A percentile compares a stretch with the other conserved stretches of the same genome.
These are phyloP conservation scores for Dryomyza anilis DNA, from an alignment of 2,888 invertebrate species.

Conservation along the genomic window DNA sequence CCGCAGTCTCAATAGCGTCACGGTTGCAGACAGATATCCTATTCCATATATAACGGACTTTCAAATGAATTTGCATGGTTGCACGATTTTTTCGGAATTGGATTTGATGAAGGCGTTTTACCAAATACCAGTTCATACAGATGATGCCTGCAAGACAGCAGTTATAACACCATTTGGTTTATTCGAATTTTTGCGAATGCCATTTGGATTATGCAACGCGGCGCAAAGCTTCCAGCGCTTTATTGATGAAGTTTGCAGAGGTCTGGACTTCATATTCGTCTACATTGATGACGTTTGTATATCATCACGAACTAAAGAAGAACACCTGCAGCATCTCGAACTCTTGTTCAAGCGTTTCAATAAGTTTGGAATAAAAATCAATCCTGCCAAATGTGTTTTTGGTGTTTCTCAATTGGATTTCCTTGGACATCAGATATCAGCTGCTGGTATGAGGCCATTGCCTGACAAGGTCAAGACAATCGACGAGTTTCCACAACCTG, in stretches of 20 bases:
- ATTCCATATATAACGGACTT: conserved; percentile 47
- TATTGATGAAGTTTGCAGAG: neutral
- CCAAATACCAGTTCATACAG: conserved; percentile 42
- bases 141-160: conserved; percentile 22
- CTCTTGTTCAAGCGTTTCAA: conserved; percentile 1
- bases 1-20: conserved; percentile 41
- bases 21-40: conserved; percentile 51
- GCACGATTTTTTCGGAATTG: conserved; percentile 21
- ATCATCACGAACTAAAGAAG: neutral
- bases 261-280: neutral
- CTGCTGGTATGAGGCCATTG: neutral
- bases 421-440: neutral
- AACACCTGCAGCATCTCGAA: neutral
- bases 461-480: neutral
- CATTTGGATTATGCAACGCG: conserved; percentile 37
- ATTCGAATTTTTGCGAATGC: conserved; percentile 38
- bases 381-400: conserved; percentile 16
- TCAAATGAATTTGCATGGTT: conserved; percentile 14
- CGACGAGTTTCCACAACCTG: neutral
- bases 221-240: neutral
- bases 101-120: conserved; percentile 27
- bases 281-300: conserved; percentile 16
- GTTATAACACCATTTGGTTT: conserved; percentile 19
- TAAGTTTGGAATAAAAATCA: conserved; percentile 3
- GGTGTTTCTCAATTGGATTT: conserved; percentile 14